phyloP scores from a whole-genome alignment of 92 coral and sea anemone species.

The Paragorgia papillata region DNA sequence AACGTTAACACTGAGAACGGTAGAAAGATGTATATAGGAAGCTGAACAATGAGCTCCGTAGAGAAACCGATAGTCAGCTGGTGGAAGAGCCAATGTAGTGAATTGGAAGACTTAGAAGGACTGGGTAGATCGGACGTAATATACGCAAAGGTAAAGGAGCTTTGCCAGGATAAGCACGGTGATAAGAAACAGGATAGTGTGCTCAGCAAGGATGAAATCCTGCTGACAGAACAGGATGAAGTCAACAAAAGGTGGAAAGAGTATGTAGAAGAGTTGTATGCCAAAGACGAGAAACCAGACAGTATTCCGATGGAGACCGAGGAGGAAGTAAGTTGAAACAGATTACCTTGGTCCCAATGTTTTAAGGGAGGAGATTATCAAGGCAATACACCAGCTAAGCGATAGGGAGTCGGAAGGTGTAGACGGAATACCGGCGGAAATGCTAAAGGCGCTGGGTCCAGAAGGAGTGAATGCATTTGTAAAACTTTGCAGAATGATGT shows the following conservation, averaged over 20 bases:
- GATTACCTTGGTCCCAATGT: conserved; percentile 17
- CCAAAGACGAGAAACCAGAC: conserved; percentile 46
- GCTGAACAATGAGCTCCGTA: conserved; percentile 38
- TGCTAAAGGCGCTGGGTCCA: conserved; percentile 40
- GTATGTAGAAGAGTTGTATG: conserved; percentile 43
- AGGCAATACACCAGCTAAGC: conserved; percentile 31
- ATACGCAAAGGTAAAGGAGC: conserved; percentile 44
- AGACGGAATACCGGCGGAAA: conserved; percentile 53
- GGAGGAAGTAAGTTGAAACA: conserved; percentile 26
- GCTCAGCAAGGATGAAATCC: too few species aligned
- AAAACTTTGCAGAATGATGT: not conserved
- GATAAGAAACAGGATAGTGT: too few species aligned
- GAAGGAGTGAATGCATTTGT: conserved; percentile 36
- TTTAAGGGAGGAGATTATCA: conserved; percentile 11
- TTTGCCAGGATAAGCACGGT: too few species aligned
- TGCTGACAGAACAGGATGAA: conserved; percentile 31
- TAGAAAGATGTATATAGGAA: conserved; percentile 18
- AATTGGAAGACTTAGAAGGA: conserved; percentile 46
- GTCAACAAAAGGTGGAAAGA: conserved; percentile 27
- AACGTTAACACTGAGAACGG: conserved; percentile 21
- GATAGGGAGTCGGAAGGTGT: conserved; percentile 43
- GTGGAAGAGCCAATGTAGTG: conserved; percentile 46
- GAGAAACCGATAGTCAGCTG: conserved; percentile 41
- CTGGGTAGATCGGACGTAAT: conserved; percentile 8
- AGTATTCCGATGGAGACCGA: conserved; percentile 31